Evolutionary conservation across 2,888 invertebrate species (phyloP), one percentile per base, ranked within the genome.

Genomic region (Horisme vitalbata): DNA sequence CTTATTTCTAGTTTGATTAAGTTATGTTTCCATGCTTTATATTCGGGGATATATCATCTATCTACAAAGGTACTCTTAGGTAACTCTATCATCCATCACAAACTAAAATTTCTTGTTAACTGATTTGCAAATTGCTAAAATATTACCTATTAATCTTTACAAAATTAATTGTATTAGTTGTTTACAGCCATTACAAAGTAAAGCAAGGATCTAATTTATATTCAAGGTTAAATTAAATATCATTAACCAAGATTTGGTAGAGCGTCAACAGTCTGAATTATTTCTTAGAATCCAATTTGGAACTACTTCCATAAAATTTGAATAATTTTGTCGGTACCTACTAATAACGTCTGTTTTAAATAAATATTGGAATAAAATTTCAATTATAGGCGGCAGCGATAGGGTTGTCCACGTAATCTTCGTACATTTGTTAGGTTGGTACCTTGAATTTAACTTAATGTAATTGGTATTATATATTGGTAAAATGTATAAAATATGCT

Each of bases 241-340:
- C 52, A 59, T 56, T 56, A 58, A 50, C 56, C 41, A 54, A 56
- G 48, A 54, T 55, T 52, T 54, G 59, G 50, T 59, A 54, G 52
- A 59, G 54, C 55, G 46, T 48, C 44, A 51, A 39, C 45, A 34
- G 46, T 47, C 35, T 35, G 47, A 49, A 55, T 56, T 41, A 54
- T 59, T 52, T 55, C 52, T 52, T 39, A 28, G 50, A 59, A 54
- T 51, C 50, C 38, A 33, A 56, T 54, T 54, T 59, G 45, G 50
- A 54, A 51, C 54, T 54, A 59, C 59, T 59, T 55, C 59, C 53
- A 57, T 55, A 52, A 55, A 59, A 59, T 59, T 57, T 59, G 35
- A 55, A 59, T 59, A 55, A 51, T 54, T 38, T 31, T 46, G 8
- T 48, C 26, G 31, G 30, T 56, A 31, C 31, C 30, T 56, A 56